These are phyloP conservation scores for Crambe crambe DNA, from an alignment of 37 sponge, comb jelly and placozoan species.

Conservation along the genomic window DNA sequence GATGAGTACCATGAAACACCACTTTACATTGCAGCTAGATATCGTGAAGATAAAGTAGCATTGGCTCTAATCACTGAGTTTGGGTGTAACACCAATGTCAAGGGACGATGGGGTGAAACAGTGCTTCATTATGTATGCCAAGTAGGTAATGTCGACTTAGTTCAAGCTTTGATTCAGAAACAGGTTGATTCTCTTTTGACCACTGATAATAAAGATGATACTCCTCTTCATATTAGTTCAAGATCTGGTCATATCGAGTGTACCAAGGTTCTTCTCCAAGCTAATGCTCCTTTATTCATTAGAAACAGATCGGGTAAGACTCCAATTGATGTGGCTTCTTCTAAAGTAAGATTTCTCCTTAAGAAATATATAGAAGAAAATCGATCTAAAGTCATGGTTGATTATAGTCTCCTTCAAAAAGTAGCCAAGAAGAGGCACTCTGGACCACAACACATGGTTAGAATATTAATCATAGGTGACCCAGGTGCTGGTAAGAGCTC, in stretches of 20 bases:
- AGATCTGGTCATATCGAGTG: not conserved
- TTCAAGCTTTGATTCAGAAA: not conserved
- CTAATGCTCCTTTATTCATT: slow-evolving; percentile 18
- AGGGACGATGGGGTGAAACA: not conserved
- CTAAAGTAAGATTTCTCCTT: not conserved
- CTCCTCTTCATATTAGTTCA: slow-evolving; percentile 15
- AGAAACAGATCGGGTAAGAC: slow-evolving; percentile 10
- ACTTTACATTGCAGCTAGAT: no score
- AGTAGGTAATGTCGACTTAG: not conserved
- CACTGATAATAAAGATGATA: slow-evolving; percentile 3
- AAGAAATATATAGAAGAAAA: not conserved
- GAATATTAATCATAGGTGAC: slow-evolving; percentile 40
- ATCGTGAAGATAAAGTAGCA: no score
- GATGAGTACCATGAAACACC: no score
- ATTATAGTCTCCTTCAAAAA: not conserved
- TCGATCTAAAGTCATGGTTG: not conserved
- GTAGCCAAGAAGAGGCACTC: not conserved
- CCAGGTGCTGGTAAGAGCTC: slow-evolving; percentile 59
- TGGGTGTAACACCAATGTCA: no score
- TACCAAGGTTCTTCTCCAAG: not conserved
- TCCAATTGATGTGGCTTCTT: slow-evolving; percentile 5
- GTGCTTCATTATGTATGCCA: slow-evolving; percentile 15
- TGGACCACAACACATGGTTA: not conserved
- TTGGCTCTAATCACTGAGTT: no score
- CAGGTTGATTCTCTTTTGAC: not conserved